Evolutionary conservation across 2,797 vertebrate species (phyloP).

Genomic region (Bradypodion ventrale): DNA sequence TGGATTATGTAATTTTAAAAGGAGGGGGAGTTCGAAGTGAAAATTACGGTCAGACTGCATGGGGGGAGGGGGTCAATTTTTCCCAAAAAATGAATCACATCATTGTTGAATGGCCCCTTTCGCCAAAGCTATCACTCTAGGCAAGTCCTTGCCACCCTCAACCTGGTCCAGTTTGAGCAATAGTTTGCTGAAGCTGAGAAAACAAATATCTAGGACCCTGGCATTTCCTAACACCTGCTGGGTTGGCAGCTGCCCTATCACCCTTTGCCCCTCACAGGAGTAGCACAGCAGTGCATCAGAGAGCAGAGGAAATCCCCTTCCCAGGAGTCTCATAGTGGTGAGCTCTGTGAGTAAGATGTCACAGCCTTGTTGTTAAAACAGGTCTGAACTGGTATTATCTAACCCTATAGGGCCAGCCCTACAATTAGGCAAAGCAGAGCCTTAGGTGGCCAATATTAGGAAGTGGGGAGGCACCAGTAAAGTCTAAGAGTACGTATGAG

Average conservation of each 20-base stretch:
- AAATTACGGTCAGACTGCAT: no score
- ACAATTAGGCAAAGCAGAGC: neutral
- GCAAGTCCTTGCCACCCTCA: no score
- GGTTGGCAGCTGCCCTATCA: neutral
- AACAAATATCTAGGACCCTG: neutral
- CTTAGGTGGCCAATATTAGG: neutral
- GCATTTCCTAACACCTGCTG: neutral
- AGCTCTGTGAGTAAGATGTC: neutral
- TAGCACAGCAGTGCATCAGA: no score
- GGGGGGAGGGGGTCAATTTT: no score
- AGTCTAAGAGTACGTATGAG: neutral
- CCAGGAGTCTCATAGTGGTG: neutral
- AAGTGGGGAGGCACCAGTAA: neutral
- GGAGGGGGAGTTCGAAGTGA: no score
- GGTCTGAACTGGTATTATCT: no score
- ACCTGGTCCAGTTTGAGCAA: no score
- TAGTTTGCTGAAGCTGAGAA: neutral
- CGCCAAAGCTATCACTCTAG: neutral
- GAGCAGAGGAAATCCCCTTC: neutral
- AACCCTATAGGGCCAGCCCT: no score
- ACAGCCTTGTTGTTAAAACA: neutral
- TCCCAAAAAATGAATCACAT: no score
- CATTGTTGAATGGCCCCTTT: neutral
- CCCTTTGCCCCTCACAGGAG: neutral
- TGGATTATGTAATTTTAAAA: no score